Evolutionary conservation across 2,113 vertebrate species (phyloP), one percentile per base, ranked within the genome.

Genomic region (Crocuta crocuta): DNA sequence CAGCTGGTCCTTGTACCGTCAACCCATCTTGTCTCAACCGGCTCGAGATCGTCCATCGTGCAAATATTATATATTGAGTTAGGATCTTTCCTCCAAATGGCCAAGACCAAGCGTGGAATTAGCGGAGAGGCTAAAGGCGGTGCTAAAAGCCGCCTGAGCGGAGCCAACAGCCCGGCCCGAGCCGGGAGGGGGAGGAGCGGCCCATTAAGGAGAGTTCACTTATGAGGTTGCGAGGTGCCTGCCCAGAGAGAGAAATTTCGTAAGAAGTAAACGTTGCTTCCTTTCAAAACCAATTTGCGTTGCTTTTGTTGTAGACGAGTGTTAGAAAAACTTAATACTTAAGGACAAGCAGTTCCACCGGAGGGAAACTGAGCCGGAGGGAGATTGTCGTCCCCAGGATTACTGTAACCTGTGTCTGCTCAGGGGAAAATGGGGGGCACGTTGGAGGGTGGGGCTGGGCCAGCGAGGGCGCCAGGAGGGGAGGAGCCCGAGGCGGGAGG

Each of bases 291-390:
- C 68, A 58, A 68, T 61, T 79, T 71, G 12, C 43, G 50, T 2
- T 73, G 26, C 9, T 48, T 94, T 71, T 71, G 0, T 80, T 45
- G 55, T 10, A 73, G 8, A 63, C 73, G 16, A 4, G 0, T 35
- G 91, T 65, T 55, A 39, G 19, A 78, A 87, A 95, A 68, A 66
- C 12, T 68, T 91, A 63, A 68, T 73, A 58, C 85, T 17, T 58
- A 13, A 76, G 73, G 39, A 16, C 78, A 95, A 35, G 48, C 73
- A 88, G 76, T 10, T 80, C 26, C 33, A 58, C 7, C 26, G 50
- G 21, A 1, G 70, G 3, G 65, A 70, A 95, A 79, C 89, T 53
- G 24, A 85, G 28, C 61, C 48, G 9, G 28, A 65, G 23, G 53
- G 26, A 74, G 7, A 48, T 24, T n/a, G 33, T 39, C 39, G 19